A percentile compares a stretch with the other conserved stretches of the same genome.
Evolutionary conservation across 2,888 invertebrate genomes (phyloP).

Genomic region (Cancer borealis): DNA sequence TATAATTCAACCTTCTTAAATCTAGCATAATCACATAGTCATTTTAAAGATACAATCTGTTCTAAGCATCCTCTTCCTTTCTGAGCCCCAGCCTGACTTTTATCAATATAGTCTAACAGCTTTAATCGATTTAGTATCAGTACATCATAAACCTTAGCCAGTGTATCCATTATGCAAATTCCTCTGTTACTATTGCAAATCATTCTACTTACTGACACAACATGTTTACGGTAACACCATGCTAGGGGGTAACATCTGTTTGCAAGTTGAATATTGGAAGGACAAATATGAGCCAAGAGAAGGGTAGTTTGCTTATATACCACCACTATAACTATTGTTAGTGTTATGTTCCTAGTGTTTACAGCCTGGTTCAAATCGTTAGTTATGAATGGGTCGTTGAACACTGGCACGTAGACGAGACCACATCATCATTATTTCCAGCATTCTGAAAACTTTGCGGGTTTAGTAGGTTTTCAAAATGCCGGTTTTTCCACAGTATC

Average conservation of each 20-base stretch:
- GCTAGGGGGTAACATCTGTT: not conserved
- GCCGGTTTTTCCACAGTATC: not conserved
- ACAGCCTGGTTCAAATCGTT: not conserved
- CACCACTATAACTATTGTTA: not conserved
- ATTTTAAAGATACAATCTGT: conserved; percentile 34
- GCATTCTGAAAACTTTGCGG: no score
- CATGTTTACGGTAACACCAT: not conserved
- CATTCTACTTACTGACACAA: not conserved
- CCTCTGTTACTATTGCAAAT: not conserved
- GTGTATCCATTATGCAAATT: conserved; percentile 33
- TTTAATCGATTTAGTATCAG: conserved; percentile 18
- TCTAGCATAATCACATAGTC: conserved; percentile 14
- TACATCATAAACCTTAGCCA: conserved; percentile 37
- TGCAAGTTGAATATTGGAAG: not conserved
- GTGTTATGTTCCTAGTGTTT: not conserved
- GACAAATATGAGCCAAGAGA: not conserved
- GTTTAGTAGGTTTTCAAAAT: no score
- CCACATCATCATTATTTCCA: no score
- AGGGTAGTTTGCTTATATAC: not conserved
- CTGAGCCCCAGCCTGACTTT: conserved; percentile 31
- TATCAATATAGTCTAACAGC: not conserved
- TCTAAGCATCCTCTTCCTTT: not conserved
- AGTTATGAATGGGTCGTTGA: not conserved
- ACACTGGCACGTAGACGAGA: not conserved
- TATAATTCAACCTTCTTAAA: not conserved